Conservation (phyloP, 2,888 invertebrate genomes). For the Trissolcus brochymenae region DNA sequence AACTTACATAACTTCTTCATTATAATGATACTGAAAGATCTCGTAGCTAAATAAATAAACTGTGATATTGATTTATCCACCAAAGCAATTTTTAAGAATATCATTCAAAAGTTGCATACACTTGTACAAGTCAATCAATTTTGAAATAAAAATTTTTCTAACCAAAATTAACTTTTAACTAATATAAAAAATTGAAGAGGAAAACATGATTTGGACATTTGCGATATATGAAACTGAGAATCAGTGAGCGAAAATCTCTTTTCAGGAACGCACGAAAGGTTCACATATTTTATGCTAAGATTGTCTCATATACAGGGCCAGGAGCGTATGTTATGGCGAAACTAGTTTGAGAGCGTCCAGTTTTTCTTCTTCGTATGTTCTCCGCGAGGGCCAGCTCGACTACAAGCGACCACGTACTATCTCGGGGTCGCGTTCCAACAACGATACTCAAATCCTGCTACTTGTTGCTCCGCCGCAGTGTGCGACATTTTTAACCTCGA, state of each 20-base stretch:
- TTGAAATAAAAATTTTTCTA: too few species aligned
- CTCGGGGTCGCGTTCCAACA: slow-evolving; percentile 59
- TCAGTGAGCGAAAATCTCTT: slow-evolving; percentile 1
- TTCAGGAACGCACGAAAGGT: slow-evolving; percentile 33
- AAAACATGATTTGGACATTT: too few species aligned
- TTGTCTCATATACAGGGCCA: slow-evolving; percentile 30
- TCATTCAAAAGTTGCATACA: too few species aligned
- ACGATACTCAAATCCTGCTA: slow-evolving; percentile 64
- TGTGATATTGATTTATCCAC: too few species aligned
- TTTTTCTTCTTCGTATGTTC: slow-evolving; percentile 66
- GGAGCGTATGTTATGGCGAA: slow-evolving; percentile 64
- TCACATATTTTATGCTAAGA: slow-evolving; percentile 51
- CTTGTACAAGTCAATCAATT: too few species aligned
- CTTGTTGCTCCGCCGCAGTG: slow-evolving; percentile 65
- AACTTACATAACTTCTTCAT: slow-evolving; percentile 11
- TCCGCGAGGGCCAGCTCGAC: slow-evolving; percentile 54
- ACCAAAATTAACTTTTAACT: too few species aligned
- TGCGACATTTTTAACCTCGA: slow-evolving; percentile 50
- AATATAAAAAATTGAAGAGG: too few species aligned
- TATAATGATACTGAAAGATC: neutral
- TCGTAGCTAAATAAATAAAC: neutral
- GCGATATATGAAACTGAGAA: too few species aligned
- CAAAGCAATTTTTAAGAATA: too few species aligned
- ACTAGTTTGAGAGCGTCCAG: slow-evolving; percentile 70
- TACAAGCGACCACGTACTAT: slow-evolving; percentile 49